A percentile compares a stretch with the other conserved stretches of the same genome.
phyloP scores from a whole-genome alignment of 1,140 invertebrate species.

The Hylaeus volcanicus region DNA sequence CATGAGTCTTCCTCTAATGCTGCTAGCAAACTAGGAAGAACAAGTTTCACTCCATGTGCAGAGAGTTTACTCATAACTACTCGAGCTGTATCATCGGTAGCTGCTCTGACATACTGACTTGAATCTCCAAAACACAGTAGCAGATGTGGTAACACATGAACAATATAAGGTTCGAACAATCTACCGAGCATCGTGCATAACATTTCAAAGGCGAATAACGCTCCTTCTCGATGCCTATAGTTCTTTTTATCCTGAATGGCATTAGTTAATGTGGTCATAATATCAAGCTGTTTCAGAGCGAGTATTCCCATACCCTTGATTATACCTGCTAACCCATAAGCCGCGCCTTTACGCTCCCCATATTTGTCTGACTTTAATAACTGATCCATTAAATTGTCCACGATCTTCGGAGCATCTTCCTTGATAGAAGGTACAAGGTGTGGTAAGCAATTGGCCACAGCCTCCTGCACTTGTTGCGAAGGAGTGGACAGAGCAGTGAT shows the following conservation, averaged over 20 bases:
- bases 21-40: constrained; percentile 93
- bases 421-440: constrained; percentile 95
- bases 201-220: constrained; percentile 98
- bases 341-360: constrained; percentile 96
- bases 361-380: constrained; percentile 97
- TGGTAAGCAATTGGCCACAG: constrained; percentile 97
- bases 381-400: constrained; percentile 93
- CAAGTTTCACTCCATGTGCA: constrained; percentile 97
- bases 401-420: constrained; percentile 92
- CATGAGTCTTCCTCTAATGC: constrained; percentile 99
- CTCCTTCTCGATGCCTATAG: constrained; percentile 95
- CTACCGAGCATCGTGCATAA: constrained; percentile 96
- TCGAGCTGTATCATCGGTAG: constrained; percentile 96
- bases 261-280: constrained; percentile 95
- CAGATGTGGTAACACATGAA: constrained; percentile 97
- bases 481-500: constrained; percentile 96
- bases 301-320: constrained; percentile 98
- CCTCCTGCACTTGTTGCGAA: constrained; percentile 98
- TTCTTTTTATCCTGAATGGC: constrained; percentile 99
- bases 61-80: constrained; percentile 98
- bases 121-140: constrained; percentile 97
- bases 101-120: constrained; percentile 94
- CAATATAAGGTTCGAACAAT: constrained; percentile 99
- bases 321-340: constrained; percentile 93
- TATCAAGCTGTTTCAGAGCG: constrained; percentile 96